A percentile compares a stretch with the other conserved stretches of the same genome.
Conservation (phyloP, 2,113 vertebrate genomes). For the Jacana jacana region DNA sequence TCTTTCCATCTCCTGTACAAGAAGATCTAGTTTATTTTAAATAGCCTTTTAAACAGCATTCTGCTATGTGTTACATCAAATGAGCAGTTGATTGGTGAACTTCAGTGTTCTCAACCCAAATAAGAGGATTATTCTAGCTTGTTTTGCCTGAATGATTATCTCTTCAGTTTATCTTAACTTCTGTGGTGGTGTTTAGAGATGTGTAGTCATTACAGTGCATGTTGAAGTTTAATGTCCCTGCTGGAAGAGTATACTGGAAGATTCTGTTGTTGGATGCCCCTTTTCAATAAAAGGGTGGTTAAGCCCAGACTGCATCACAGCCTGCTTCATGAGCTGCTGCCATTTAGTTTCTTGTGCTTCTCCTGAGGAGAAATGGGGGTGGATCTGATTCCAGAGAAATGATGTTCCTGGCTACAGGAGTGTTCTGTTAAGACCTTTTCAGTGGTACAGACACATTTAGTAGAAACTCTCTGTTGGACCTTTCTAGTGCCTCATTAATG, state of each 20-base stretch:
- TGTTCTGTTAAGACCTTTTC: background rate
- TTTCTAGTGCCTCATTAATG: background rate
- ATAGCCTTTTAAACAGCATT: background rate
- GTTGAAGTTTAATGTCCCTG: background rate
- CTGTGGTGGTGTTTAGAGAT: background rate
- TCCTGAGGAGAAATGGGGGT: background rate
- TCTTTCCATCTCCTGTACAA: background rate
- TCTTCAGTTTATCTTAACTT: background rate
- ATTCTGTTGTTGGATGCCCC: background rate
- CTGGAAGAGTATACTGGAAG: background rate
- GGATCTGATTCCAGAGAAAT: background rate
- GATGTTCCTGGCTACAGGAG: background rate
- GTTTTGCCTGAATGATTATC: background rate
- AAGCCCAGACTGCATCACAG: background rate
- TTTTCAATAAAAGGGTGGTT: background rate
- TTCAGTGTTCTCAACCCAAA: background rate
- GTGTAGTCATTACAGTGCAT: background rate
- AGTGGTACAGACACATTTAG: background rate
- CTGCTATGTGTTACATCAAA: background rate
- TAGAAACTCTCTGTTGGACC: background rate
- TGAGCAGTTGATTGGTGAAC: background rate
- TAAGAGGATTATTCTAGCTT: slow-evolving; percentile 6
- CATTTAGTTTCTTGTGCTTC: background rate
- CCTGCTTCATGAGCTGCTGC: background rate
- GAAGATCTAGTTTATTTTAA: background rate